Evolutionary conservation across 1,140 invertebrate genomes (phyloP).

Genomic region (Thaumetopoea pityocampa): DNA sequence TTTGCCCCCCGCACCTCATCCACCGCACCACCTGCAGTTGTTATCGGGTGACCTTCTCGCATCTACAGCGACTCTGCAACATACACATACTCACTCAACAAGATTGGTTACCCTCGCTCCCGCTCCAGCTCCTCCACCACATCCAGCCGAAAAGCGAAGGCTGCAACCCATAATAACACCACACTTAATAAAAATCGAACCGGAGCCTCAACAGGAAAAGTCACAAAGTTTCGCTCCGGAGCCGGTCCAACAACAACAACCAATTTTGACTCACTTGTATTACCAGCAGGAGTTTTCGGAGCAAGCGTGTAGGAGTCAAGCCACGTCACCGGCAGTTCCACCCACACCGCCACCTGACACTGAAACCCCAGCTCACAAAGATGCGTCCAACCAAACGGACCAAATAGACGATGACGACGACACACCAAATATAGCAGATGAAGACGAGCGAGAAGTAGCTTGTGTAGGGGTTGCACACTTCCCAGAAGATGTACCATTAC

Average conservation of each 20-base stretch:
- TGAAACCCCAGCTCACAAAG: constrained; percentile 79
- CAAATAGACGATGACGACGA: constrained; percentile 77
- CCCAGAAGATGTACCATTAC: constrained; percentile 44
- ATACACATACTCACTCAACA: constrained; percentile 78
- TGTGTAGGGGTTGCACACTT: constrained; percentile 65
- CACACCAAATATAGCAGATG: constrained; percentile 63
- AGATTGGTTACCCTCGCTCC: constrained; percentile 76
- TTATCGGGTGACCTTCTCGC: constrained; percentile 76
- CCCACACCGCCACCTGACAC: constrained; percentile 79
- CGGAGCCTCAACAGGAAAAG: constrained; percentile 71
- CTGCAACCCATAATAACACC: constrained; percentile 78
- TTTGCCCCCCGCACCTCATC: constrained; percentile 79
- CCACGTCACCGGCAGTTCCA: constrained; percentile 71
- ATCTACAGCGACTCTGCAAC: constrained; percentile 73
- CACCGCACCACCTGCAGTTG: constrained; percentile 78
- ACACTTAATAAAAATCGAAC: constrained; percentile 81
- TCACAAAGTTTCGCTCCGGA: constrained; percentile 72
- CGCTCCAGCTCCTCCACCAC: constrained; percentile 56
- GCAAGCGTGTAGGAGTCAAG: constrained; percentile 75
- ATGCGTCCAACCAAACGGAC: constrained; percentile 89
- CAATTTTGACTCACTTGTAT: constrained; percentile 74
- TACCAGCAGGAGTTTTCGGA: constrained; percentile 71
- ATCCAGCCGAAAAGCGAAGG: constrained; percentile 67
- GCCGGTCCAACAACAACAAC: constrained; percentile 78
- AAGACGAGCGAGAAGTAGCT: constrained; percentile 72